phyloP scores from a whole-genome alignment of 2,113 vertebrate genomes.

The Numida meleagris region DNA sequence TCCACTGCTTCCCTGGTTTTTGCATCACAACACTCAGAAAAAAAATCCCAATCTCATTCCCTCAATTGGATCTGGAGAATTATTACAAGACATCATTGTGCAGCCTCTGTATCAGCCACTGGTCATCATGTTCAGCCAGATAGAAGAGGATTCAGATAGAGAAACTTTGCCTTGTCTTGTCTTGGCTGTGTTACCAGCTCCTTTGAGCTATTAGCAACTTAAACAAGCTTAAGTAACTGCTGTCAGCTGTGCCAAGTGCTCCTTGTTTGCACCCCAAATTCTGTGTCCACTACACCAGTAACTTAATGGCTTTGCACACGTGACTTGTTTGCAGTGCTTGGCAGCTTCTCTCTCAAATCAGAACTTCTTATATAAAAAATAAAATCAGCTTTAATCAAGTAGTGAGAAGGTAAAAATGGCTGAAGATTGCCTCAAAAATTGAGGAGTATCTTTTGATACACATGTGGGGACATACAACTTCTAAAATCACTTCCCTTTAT shows the following conservation, averaged over 20 bases:
- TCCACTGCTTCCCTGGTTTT: background rate
- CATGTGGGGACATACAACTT: background rate
- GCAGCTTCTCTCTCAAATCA: background rate
- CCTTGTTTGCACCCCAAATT: background rate
- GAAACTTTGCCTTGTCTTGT: background rate
- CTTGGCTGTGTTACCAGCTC: background rate
- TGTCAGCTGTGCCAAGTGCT: background rate
- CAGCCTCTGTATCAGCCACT: background rate
- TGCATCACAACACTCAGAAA: background rate
- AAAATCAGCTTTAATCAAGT: background rate
- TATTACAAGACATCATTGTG: too few species aligned
- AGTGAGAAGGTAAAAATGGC: background rate
- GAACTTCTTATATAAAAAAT: background rate
- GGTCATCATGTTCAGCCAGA: background rate
- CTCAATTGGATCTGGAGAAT: background rate
- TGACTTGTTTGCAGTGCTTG: background rate
- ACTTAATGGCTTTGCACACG: background rate
- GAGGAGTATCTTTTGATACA: background rate
- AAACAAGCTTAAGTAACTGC: background rate
- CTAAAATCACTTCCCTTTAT: background rate
- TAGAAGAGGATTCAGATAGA: background rate
- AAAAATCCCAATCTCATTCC: background rate
- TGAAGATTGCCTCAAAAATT: background rate
- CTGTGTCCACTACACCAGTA: background rate
- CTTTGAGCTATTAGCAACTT: background rate